A percentile compares a stretch with the other conserved stretches of the same genome.
Conservation (phyloP, 2,797 vertebrate genomes). For the Brachyalestes nurse region DNA sequence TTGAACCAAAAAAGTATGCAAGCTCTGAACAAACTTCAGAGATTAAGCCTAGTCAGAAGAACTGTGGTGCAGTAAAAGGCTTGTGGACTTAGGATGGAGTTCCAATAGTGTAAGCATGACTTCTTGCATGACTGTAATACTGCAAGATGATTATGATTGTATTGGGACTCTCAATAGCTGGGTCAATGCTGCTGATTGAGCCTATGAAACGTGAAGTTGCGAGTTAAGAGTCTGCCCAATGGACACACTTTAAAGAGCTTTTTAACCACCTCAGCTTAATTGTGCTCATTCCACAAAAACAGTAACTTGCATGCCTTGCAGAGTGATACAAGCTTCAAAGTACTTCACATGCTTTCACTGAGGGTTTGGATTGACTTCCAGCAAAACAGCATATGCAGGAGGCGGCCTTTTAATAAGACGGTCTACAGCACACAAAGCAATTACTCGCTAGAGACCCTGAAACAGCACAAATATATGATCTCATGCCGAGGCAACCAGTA, state of each 20-base stretch:
- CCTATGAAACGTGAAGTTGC: neutral
- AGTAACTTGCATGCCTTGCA: neutral
- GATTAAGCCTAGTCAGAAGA: neutral
- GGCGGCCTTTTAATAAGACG: conserved; percentile 36
- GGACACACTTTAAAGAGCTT: neutral
- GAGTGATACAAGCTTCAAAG: neutral
- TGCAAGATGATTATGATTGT: neutral
- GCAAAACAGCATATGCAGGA: conserved; percentile 17
- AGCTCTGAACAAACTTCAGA: neutral
- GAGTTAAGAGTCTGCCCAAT: neutral
- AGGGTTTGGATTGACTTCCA: conserved; percentile 10
- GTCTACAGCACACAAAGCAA: conserved; percentile 20
- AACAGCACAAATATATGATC: conserved; percentile 37
- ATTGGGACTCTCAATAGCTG: neutral
- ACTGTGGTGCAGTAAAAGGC: neutral
- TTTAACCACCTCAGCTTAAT: neutral
- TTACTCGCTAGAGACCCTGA: conserved; percentile 18
- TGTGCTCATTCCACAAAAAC: neutral
- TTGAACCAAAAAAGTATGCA: neutral
- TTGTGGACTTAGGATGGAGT: neutral
- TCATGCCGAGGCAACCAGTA: conserved; percentile 19
- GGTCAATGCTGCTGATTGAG: neutral
- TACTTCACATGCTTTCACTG: neutral
- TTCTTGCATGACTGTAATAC: neutral
- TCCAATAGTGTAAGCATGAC: neutral